These are phyloP conservation scores for Lycaon pictus DNA, from an alignment of 2,113 vertebrate genomes.

Conservation along the genomic window DNA sequence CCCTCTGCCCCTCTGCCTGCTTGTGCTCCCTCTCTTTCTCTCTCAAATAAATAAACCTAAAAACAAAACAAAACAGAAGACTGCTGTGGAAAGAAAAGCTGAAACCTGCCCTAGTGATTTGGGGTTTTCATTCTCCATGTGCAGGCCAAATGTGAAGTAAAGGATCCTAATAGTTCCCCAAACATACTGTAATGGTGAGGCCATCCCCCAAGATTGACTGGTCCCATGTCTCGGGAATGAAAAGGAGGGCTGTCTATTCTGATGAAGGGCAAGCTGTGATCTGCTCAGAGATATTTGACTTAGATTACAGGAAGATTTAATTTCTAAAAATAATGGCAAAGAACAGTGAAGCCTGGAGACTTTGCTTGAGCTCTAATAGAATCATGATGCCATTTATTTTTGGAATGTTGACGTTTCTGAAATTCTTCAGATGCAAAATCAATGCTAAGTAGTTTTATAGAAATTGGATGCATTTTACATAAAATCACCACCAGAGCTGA, in stretches of 20 bases:
- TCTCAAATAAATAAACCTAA: no score
- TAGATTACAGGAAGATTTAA: constrained; percentile 68
- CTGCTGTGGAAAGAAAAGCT: neutral
- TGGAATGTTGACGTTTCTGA: constrained; percentile 66
- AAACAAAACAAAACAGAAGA: neutral
- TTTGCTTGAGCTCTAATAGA: constrained; percentile 63
- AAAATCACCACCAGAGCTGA: constrained; percentile 11
- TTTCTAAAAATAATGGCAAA: constrained; percentile 74
- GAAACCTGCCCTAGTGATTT: neutral
- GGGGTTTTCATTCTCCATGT: neutral
- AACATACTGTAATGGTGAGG: neutral
- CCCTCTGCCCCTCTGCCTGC: no score
- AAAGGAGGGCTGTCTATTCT: neutral
- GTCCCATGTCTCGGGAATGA: neutral
- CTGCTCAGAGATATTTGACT: constrained; percentile 15
- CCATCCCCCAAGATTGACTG: neutral
- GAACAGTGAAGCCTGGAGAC: constrained; percentile 56
- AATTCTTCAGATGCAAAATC: constrained; percentile 71
- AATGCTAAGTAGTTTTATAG: constrained; percentile 72
- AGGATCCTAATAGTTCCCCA: neutral
- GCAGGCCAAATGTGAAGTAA: neutral
- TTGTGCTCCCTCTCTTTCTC: no score
- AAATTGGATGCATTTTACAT: constrained; percentile 56
- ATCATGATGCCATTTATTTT: constrained; percentile 71
- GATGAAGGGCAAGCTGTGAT: neutral